phyloP scores from a whole-genome alignment of 2,113 vertebrate species.

The Anarhynchus alexandrinus region DNA sequence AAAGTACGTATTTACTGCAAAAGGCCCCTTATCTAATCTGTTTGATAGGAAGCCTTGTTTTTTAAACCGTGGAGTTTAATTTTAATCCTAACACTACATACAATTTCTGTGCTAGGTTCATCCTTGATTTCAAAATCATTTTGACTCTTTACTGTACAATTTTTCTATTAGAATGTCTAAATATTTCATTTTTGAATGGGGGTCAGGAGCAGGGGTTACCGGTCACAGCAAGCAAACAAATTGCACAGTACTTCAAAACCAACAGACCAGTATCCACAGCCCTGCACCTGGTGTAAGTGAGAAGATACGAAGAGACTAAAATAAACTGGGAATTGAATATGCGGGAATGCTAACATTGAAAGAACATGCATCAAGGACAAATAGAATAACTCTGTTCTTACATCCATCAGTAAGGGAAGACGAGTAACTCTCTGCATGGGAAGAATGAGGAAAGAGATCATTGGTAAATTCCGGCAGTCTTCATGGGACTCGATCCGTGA shows the following conservation, averaged over 20 bases:
- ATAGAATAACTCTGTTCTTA: slow-evolving; percentile 68
- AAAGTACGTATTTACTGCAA: neutral
- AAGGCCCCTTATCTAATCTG: neutral
- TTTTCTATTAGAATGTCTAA: neutral
- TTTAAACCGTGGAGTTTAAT: neutral
- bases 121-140: neutral
- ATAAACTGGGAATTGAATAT: accelerated
- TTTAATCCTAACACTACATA: neutral
- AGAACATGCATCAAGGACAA: neutral
- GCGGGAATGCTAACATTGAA: neutral
- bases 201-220: neutral
- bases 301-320: neutral
- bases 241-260: neutral
- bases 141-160: neutral
- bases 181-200: neutral
- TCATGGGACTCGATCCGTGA: slow-evolving; percentile 86
- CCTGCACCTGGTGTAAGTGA: neutral
- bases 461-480: slow-evolving; percentile 92
- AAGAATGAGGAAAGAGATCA: slow-evolving; percentile 98
- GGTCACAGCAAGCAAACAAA: neutral
- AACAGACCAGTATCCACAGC: neutral
- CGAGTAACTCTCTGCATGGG: slow-evolving; percentile 98
- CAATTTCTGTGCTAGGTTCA: neutral
- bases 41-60: accelerated
- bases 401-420: slow-evolving; percentile 94